Evolutionary conservation across 2,113 vertebrate genomes (phyloP), one percentile per base, ranked within the genome.

Genomic region (rabbit (Oryctolagus cuniculus)): DNA sequence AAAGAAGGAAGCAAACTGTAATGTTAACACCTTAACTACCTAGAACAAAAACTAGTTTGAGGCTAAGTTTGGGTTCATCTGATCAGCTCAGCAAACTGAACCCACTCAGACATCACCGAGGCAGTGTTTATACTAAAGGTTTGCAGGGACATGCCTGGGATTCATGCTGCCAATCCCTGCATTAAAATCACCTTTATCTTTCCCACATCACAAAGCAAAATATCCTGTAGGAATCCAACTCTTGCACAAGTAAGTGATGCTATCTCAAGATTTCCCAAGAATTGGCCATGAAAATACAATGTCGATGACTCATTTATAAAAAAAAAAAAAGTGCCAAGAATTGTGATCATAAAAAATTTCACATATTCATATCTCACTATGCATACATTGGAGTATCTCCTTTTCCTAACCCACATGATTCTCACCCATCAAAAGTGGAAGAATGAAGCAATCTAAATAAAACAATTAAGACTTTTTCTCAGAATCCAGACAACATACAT

Each of bases 201-300:
- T 58, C 34, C 15, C 34, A 82, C 29, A 58, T 21, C 27, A 89
- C 31, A n/a, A 25, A 38, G 17, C 19, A 49, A 38, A 96, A 61
- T 12, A 51, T 77, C 13, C 34, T 72, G 6, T 4, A 89, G 86
- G 31, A 87, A 86, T 73, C 3, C 24, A 74, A 58, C 29, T 89
- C 24, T 66, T 85, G 73, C 55, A 12, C 36, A 92, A 67, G 2
- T 38, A 8, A 72, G 25, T 27, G 12, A 34, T 81, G 49, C 25
- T 84, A 80, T 78, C 17, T 74, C 55, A 72, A 80, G 49, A 87
- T 53, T 88, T 93, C 29, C 22, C 29, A 77, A 87, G 44, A 83
- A 34, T 17, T 87, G 15, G 11, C 8, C 10, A 63, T 25, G n/a
- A 79, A 92, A 58, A 89, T 73, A 24, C 36, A 36, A 53, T 1